Conservation (phyloP, 1,140 invertebrate genomes). For the Ceratina calcarata region DNA sequence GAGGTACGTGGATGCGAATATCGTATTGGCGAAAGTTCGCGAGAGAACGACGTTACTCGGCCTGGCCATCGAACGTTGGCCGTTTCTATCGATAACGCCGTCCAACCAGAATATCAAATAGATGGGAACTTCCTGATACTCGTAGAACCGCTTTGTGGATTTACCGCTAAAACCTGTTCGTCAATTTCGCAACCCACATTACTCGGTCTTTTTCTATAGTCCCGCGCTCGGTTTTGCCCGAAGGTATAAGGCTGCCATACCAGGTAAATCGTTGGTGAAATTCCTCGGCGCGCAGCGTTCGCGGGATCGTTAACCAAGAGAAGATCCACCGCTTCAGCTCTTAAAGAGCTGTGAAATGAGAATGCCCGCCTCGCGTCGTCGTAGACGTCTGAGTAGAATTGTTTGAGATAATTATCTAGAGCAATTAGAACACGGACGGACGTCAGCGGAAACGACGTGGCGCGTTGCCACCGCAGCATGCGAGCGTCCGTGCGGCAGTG, state of each 20-base stretch:
- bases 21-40: background rate
- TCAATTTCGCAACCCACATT: slow-evolving; percentile 30
- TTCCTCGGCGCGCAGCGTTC: too few species aligned
- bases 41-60: background rate
- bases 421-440: slow-evolving; percentile 28
- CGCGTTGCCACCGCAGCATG: too few species aligned
- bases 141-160: slow-evolving; percentile 3
- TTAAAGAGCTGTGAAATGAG: slow-evolving; percentile 46
- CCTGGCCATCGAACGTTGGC: background rate
- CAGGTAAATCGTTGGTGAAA: background rate
- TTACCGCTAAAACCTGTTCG: slow-evolving; percentile 28
- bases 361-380: slow-evolving; percentile 18
- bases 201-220: background rate
- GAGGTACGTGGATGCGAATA: background rate
- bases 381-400: slow-evolving; percentile 42
- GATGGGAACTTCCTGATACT: background rate
- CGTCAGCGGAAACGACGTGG: background rate
- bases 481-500: background rate
- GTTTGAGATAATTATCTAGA: slow-evolving; percentile 51
- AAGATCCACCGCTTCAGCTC: slow-evolving; percentile 16
- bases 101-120: slow-evolving; percentile 18
- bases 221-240: background rate
- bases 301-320: slow-evolving; percentile 41
- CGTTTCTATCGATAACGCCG: slow-evolving; percentile 9
- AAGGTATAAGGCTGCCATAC: background rate